Percentiles rank a stretch among this genome's conserved stretches.
These are phyloP conservation scores for Trichogramma dendrolimi DNA, from an alignment of 2,888 invertebrate genomes.

Conservation along the genomic window DNA sequence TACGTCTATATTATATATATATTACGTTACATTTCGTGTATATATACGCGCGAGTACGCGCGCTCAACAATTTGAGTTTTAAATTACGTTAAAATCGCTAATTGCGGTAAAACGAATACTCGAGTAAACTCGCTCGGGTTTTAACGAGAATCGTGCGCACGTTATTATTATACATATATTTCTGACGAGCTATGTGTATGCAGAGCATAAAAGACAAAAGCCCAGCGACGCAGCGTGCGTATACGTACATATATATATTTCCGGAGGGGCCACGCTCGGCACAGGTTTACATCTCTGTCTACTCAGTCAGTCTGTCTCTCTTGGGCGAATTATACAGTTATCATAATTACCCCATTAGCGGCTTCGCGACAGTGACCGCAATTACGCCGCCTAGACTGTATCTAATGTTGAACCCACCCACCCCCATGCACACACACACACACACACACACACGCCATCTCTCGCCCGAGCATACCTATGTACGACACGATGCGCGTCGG, in stretches of 20 bases:
- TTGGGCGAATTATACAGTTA: constrained; percentile 30
- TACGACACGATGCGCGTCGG: too few species aligned
- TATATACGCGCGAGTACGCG: background rate
- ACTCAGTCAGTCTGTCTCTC: background rate
- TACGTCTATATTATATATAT: too few species aligned
- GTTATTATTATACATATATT: too few species aligned
- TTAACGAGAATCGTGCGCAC: background rate
- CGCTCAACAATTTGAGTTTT: background rate
- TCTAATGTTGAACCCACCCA: constrained; percentile 24
- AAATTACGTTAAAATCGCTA: constrained; percentile 24
- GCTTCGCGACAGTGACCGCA: constrained; percentile 21
- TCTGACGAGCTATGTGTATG: too few species aligned
- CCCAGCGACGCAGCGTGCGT: background rate
- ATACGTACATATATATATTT: background rate
- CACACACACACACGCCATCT: too few species aligned
- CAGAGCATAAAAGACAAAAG: background rate
- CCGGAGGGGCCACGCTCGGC: background rate
- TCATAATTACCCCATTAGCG: constrained; percentile 38
- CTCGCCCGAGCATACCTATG: too few species aligned
- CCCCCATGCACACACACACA: too few species aligned
- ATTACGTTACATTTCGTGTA: background rate
- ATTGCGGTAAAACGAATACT: constrained; percentile 21
- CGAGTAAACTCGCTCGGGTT: background rate
- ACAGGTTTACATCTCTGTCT: background rate
- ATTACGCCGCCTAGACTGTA: constrained; percentile 34